A percentile compares a stretch with the other conserved stretches of the same genome.
Conservation (phyloP, 2,797 vertebrate species). For the Coregonus suidteri region DNA sequence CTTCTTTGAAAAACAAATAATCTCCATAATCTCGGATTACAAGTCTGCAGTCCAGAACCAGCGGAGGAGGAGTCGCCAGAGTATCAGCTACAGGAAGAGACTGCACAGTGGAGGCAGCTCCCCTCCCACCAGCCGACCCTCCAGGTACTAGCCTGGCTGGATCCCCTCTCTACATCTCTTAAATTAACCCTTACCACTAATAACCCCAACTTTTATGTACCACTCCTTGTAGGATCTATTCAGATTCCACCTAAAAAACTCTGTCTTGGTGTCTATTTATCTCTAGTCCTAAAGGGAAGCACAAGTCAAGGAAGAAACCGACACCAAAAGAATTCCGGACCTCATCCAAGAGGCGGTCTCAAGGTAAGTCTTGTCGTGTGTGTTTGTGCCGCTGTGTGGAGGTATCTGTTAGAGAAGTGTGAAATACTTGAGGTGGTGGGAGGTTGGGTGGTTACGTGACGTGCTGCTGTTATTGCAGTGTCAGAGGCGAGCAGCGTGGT, state of each 20-base stretch:
- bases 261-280: slow-evolving; percentile 20
- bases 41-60: slow-evolving; percentile 91
- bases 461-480: slow-evolving; percentile 38
- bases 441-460: neutral
- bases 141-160: slow-evolving; percentile 71
- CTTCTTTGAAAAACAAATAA: slow-evolving; percentile 93
- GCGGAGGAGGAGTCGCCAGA: slow-evolving; percentile 78
- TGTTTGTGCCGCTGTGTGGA: neutral
- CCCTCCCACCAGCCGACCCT: slow-evolving; percentile 77
- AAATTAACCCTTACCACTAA: neutral
- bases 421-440: neutral
- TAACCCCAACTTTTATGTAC: neutral
- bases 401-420: neutral
- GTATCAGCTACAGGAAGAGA: slow-evolving; percentile 83
- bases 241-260: neutral
- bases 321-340: slow-evolving; percentile 84
- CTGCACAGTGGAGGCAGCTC: slow-evolving; percentile 89
- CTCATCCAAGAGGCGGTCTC: slow-evolving; percentile 79
- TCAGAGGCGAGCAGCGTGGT: slow-evolving; percentile 80
- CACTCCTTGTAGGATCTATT: neutral
- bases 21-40: slow-evolving; percentile 90
- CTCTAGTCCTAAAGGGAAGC: slow-evolving; percentile 88
- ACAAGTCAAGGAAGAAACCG: slow-evolving; percentile 85
- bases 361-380: slow-evolving; percentile 71
- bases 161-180: neutral